Conservation (phyloP, 2,888 invertebrate genomes). For the Sinelater perroti region DNA sequence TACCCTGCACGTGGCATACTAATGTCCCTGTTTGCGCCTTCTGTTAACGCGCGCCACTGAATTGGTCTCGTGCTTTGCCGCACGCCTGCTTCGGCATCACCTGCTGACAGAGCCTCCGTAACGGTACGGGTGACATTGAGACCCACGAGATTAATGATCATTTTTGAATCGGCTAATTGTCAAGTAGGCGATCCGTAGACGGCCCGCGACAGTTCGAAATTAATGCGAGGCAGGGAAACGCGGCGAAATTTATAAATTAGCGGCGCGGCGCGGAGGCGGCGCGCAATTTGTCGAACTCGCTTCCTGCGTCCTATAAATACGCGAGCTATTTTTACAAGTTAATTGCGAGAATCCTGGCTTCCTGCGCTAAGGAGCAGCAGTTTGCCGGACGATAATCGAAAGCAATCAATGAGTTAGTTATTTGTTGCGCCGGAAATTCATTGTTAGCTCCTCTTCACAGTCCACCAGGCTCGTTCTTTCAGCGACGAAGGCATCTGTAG, state of each 20-base stretch:
- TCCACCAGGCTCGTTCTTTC: conserved; percentile 7
- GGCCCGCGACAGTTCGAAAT: conserved; percentile 1
- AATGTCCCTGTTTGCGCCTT: conserved; percentile 34
- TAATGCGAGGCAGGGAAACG: not conserved
- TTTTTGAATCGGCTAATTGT: conserved; percentile 25
- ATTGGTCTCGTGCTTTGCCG: conserved; percentile 27
- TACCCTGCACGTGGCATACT: conserved; percentile 40
- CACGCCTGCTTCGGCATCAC: conserved; percentile 29
- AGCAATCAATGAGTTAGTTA: conserved; percentile 15
- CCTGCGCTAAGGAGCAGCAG: not conserved
- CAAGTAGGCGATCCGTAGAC: conserved; percentile 16
- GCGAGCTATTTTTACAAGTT: not conserved
- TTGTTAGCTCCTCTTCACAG: conserved; percentile 18
- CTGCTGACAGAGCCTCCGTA: conserved; percentile 25
- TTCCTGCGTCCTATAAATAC: no score
- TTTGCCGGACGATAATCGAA: conserved; percentile 1
- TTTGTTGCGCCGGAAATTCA: conserved; percentile 16
- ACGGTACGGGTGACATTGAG: conserved; percentile 33
- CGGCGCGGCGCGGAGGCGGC: no score
- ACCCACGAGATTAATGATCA: conserved; percentile 29
- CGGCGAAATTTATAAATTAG: conserved; percentile 1
- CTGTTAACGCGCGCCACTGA: conserved; percentile 34
- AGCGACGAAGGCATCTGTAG: conserved; percentile 4
- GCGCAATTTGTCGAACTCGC: no score
- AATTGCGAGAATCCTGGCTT: conserved; percentile 4